Evolutionary conservation across 2,113 vertebrate genomes (phyloP).

Genomic region (Dipodomys stephensi): DNA sequence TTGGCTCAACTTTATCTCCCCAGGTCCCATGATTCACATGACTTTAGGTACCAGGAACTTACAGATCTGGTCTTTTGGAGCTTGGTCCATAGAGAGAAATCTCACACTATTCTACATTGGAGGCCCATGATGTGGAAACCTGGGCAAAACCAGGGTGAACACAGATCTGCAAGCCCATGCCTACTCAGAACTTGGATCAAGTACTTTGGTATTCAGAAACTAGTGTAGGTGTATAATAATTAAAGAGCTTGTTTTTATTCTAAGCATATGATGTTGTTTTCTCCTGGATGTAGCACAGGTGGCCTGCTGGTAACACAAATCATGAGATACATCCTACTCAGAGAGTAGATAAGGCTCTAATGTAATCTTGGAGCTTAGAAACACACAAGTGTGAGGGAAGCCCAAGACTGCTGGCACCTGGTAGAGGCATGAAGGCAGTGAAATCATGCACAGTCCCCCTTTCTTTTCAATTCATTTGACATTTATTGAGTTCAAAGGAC

Average conservation of each 20-base stretch:
- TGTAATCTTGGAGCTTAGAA: not conserved
- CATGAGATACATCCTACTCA: not conserved
- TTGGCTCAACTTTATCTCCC: not conserved
- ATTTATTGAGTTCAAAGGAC: not conserved
- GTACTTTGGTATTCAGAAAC: not conserved
- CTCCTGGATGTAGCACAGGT: not conserved
- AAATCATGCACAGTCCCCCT: not conserved
- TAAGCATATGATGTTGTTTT: not conserved
- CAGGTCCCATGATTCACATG: not conserved
- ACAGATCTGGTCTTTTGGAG: not conserved
- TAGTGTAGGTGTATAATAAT: not conserved
- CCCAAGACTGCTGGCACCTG: not conserved
- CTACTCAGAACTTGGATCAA: not conserved
- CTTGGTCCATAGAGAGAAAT: not conserved
- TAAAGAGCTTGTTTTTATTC: not conserved
- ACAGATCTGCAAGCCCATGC: not conserved
- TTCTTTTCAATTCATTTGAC: not conserved
- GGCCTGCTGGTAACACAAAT: not conserved
- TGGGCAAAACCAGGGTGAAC: not conserved
- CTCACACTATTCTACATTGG: not conserved
- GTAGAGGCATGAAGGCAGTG: accelerated
- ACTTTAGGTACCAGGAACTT: not conserved
- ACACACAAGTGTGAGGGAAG: not conserved
- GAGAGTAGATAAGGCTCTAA: no score
- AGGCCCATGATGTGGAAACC: not conserved